A percentile compares a stretch with the other conserved stretches of the same genome.
phyloP scores from a whole-genome alignment of 2,888 invertebrate species.

The Taphrorychus bicolor region DNA sequence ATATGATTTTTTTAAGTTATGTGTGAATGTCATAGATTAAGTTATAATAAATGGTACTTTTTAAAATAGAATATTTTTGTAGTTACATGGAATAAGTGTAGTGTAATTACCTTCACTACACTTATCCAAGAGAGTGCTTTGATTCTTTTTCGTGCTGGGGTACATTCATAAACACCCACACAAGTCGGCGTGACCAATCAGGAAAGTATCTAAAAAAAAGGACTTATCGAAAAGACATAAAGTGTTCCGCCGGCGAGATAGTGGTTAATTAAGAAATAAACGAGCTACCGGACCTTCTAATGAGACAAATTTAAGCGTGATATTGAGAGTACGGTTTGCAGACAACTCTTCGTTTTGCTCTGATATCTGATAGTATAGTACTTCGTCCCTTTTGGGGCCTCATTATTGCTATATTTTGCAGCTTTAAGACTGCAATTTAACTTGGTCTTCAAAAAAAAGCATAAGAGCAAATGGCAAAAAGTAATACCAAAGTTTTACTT shows the following conservation, averaged over 20 bases:
- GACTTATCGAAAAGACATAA: slow-evolving; percentile 54
- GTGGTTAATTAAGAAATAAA: slow-evolving; percentile 60
- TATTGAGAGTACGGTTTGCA: background rate
- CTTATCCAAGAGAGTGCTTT: background rate
- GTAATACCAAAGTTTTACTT: background rate
- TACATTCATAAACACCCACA: background rate
- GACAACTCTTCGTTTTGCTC: background rate
- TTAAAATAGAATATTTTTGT: no score
- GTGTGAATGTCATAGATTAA: no score
- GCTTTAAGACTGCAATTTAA: no score
- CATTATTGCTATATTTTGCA: background rate
- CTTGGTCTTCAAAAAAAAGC: no score
- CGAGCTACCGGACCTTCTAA: slow-evolving; percentile 57
- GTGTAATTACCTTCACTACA: no score
- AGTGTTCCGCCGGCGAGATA: slow-evolving; percentile 56
- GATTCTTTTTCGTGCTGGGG: background rate
- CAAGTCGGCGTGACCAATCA: background rate
- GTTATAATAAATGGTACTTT: no score
- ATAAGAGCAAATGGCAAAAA: no score
- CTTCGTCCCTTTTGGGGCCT: background rate
- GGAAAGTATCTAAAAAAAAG: slow-evolving; percentile 43
- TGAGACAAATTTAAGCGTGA: slow-evolving; percentile 50
- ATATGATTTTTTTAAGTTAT: no score
- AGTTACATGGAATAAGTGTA: no score
- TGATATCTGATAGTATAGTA: background rate